Evolutionary conservation across 2,888 invertebrate species (phyloP), one percentile per base, ranked within the genome.

Genomic region (Dryobotodes eremita): DNA sequence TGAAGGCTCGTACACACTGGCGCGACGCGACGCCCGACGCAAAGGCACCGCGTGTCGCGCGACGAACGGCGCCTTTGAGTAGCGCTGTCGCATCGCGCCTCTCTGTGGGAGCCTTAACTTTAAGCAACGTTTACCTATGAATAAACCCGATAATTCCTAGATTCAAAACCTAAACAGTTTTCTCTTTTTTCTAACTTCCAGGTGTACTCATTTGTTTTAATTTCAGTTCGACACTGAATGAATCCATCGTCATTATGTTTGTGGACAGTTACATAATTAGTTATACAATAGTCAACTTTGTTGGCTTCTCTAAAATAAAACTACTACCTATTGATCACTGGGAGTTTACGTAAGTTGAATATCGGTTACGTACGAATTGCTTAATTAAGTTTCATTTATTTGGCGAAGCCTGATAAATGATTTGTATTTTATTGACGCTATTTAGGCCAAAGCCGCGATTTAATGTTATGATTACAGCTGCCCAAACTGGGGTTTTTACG

Each of bases 321-420:
- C 31, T 53, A 42, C 13, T 36, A 36, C 10, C 4, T 59, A 71
- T 46, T 42, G 46, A 71, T 55, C 23, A n/a, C 15, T 13, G 11
- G 6, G 0, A 55, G 55, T 68, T 66, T 68, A 79, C 66, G 66
- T 80, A 82, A 82, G 36, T 57, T 68, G 48, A 57, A 75, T 73
- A 31, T 80, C 48, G 15, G 36, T 81, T 73, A 79, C 81, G 81
- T 79, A 23, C 11, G 2, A 42, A 73, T 59, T 7, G 8, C 6
- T 42, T 64, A 81, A 80, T 79, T 65, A 57, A 50, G 31, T 74
- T 81, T 53, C 6, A 66, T 57, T 74, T 55, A 75, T n/a, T 79
- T 75, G 17, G 23, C 23, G 79, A 75, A 79, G 48, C 48, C 82
- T 23, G 23, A 11, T 48, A 48, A 50, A 31, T 55, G 26, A 36